These are phyloP conservation scores for Gallinago paraguaiae DNA, from an alignment of 2,113 vertebrate species.

Conservation along the genomic window DNA sequence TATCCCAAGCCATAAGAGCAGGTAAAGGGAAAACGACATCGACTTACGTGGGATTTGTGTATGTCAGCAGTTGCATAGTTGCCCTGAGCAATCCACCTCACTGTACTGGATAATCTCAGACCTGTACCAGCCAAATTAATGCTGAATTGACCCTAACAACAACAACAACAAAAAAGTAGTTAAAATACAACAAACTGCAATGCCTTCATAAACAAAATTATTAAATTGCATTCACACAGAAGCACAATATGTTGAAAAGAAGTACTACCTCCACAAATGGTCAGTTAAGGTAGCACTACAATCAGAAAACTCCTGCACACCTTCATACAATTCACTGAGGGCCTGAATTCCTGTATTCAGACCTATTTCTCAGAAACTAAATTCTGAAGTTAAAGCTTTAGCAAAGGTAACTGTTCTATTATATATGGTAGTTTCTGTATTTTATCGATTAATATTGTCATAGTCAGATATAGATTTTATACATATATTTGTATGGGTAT, in stretches of 20 bases:
- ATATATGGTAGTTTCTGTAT: not conserved
- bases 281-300: not conserved
- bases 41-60: constrained; percentile 89
- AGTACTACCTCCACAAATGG: not conserved
- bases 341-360: not conserved
- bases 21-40: not conserved
- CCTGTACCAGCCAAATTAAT: constrained; percentile 92
- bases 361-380: not conserved
- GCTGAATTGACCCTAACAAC: constrained; percentile 89
- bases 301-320: not conserved
- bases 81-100: constrained; percentile 91
- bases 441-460: not conserved
- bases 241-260: not conserved
- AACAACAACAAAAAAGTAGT: not conserved
- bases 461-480: not conserved
- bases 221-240: not conserved
- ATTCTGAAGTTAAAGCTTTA: not conserved
- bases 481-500: not conserved
- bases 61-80: constrained; percentile 88
- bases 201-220: not conserved
- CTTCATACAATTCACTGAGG: not conserved
- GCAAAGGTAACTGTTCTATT: not conserved
- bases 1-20: not conserved
- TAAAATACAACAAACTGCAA: not conserved
- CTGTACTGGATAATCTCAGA: constrained; percentile 83